Percentiles rank a stretch among this genome's conserved stretches.
Conservation (phyloP, 2,888 invertebrate species). For the Cetonia aurata region DNA sequence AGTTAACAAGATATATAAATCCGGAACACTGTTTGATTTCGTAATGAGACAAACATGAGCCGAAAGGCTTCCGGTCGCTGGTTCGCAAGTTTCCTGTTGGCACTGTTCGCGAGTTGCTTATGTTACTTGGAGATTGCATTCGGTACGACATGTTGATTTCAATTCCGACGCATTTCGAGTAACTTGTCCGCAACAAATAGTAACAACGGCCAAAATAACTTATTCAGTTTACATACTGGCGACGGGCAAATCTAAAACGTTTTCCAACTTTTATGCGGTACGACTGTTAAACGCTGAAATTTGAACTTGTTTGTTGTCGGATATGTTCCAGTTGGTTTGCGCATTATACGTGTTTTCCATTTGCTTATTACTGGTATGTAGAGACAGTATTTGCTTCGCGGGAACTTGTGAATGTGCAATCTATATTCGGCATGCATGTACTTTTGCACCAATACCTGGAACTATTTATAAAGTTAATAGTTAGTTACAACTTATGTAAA, state of each 20-base stretch:
- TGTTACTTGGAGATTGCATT: conserved; percentile 47
- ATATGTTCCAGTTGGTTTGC: neutral
- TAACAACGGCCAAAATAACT: conserved; percentile 24
- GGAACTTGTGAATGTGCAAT: neutral
- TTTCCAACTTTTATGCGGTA: conserved; percentile 31
- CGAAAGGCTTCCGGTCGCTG: conserved; percentile 60
- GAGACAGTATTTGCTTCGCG: conserved; percentile 1
- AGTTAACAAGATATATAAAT: conserved; percentile 60
- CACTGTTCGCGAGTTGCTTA: conserved; percentile 57
- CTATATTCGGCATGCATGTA: neutral
- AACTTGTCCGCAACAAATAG: conserved; percentile 38
- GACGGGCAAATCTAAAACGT: conserved; percentile 22
- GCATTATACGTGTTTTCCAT: neutral
- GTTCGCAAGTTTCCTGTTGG: conserved; percentile 55
- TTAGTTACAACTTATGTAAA: no score
- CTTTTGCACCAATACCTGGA: no score
- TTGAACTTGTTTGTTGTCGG: conserved; percentile 9
- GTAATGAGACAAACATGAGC: conserved; percentile 63
- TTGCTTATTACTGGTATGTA: neutral
- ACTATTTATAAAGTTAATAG: no score
- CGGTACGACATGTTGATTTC: conserved; percentile 50
- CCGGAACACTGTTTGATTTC: conserved; percentile 62
- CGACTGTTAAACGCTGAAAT: conserved; percentile 9
- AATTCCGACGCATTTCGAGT: conserved; percentile 48
- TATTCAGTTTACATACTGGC: conserved; percentile 27